Conservation (phyloP, 2,888 invertebrate species). For the Drosophila koepferae region DNA sequence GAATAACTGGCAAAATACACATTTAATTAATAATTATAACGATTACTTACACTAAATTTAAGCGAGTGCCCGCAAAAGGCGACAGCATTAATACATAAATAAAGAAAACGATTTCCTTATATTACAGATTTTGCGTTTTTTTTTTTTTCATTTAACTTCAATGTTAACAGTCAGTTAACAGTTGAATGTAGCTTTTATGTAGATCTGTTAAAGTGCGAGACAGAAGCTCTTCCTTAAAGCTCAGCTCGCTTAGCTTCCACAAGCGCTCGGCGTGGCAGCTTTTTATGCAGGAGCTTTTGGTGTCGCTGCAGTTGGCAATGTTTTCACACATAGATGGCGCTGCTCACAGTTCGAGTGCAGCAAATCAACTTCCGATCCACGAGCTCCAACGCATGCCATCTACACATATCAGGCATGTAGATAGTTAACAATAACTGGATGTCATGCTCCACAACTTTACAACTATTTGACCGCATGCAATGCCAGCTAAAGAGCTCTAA, state of each 20-base stretch:
- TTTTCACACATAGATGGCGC: constrained; percentile 31
- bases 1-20: constrained; percentile 38
- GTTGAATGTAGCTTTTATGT: not conserved
- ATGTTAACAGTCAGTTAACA: not conserved
- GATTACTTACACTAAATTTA: constrained; percentile 64
- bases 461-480: constrained; percentile 10
- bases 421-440: not conserved
- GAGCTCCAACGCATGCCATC: not conserved
- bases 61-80: constrained; percentile 41
- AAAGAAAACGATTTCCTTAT: constrained; percentile 74
- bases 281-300: not conserved
- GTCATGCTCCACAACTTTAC: constrained; percentile 16
- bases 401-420: not conserved
- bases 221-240: no score
- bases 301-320: not conserved
- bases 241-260: not conserved
- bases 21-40: constrained; percentile 64
- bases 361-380: not conserved
- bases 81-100: constrained; percentile 58
- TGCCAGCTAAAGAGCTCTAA: not conserved
- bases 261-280: not conserved
- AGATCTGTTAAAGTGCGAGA: not conserved
- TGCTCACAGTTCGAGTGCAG: not conserved
- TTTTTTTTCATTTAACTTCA: not conserved
- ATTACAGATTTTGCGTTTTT: constrained; percentile 32